Percentiles rank a stretch among this genome's conserved stretches.
Evolutionary conservation across 2,888 invertebrate genomes (phyloP).

Genomic region (Dynastes grantii): DNA sequence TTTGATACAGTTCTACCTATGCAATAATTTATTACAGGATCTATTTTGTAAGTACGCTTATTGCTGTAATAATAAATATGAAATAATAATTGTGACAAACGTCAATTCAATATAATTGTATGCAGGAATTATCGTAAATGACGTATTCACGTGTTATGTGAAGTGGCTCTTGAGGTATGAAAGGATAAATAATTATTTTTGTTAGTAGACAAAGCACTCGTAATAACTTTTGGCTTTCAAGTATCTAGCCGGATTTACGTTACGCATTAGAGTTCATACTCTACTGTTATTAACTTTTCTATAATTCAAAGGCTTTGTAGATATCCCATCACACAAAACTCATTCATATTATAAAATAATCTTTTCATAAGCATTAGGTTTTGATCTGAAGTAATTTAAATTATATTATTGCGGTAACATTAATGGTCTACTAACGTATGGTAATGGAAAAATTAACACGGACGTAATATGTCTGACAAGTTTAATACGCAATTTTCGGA

Average conservation of each 20-base stretch:
- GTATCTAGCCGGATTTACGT: conserved; percentile 12
- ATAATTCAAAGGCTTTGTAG: too few species aligned
- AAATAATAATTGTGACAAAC: not conserved
- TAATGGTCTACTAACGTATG: too few species aligned
- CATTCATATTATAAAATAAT: too few species aligned
- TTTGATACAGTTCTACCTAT: conserved; percentile 8
- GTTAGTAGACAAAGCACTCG: conserved; percentile 11
- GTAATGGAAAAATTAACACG: too few species aligned
- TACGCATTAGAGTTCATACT: not conserved
- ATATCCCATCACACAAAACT: too few species aligned
- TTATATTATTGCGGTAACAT: too few species aligned
- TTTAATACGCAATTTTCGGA: too few species aligned
- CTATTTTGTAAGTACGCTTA: not conserved
- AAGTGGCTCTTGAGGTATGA: conserved; percentile 17
- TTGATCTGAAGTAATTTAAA: too few species aligned
- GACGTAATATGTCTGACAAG: too few species aligned
- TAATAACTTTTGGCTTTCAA: not conserved
- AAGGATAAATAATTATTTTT: conserved; percentile 21
- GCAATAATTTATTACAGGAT: not conserved
- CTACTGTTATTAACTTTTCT: too few species aligned
- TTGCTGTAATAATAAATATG: not conserved
- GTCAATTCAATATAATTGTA: conserved; percentile 8
- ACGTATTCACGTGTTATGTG: conserved; percentile 15
- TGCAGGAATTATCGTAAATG: conserved; percentile 12
- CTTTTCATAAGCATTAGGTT: too few species aligned